Evolutionary conservation across 2,113 vertebrate species (phyloP).

Genomic region (Mobula hypostoma): DNA sequence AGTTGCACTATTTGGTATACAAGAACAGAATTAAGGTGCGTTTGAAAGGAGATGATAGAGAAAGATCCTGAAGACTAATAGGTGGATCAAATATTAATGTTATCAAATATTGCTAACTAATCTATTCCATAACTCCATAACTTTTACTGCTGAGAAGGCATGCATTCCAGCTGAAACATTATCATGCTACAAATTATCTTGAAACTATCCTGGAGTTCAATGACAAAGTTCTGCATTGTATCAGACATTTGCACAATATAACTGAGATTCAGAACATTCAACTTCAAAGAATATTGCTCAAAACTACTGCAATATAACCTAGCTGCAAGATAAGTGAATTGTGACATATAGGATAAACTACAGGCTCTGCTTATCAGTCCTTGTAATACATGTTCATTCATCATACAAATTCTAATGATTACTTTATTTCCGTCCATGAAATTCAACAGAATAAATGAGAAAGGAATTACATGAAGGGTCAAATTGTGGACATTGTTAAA

Average conservation of each 20-base stretch:
- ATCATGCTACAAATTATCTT: not conserved
- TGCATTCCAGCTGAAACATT: not conserved
- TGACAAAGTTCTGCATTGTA: too few species aligned
- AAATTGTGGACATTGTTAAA: not conserved
- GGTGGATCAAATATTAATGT: not conserved
- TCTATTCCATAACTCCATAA: not conserved
- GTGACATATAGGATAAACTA: not conserved
- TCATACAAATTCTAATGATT: not conserved
- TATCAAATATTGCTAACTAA: not conserved
- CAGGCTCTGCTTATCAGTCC: not conserved
- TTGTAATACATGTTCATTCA: not conserved
- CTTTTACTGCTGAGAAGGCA: not conserved
- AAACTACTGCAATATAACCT: not conserved
- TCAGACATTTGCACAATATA: too few species aligned
- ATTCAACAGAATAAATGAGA: not conserved
- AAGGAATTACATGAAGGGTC: not conserved
- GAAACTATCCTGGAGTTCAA: too few species aligned
- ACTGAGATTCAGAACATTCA: not conserved
- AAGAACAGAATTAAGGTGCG: not conserved
- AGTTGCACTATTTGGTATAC: not conserved
- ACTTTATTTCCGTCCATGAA: not conserved
- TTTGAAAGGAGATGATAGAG: not conserved
- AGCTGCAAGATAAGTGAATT: not conserved
- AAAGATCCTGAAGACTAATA: not conserved
- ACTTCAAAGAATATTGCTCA: not conserved